phyloP scores from a whole-genome alignment of 2,113 vertebrate genomes.

The Muscicapa adusta region DNA sequence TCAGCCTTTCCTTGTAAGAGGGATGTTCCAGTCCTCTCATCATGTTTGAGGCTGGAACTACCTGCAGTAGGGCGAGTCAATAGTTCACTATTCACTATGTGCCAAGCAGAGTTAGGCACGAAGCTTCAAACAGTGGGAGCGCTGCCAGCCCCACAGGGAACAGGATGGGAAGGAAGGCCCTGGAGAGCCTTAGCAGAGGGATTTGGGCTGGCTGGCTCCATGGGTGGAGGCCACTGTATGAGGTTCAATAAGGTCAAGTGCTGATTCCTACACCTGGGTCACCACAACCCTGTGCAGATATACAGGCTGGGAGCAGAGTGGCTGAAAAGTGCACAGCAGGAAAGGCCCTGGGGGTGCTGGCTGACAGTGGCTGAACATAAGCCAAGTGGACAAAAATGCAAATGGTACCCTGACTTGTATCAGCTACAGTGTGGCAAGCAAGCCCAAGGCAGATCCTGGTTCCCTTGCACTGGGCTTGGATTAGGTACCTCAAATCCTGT shows the following conservation, averaged over 20 bases:
- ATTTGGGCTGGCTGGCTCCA: not conserved
- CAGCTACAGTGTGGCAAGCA: not conserved
- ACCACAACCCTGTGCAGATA: not conserved
- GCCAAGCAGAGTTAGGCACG: not conserved
- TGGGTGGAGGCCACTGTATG: not conserved
- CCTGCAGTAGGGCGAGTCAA: too few relatives aligned
- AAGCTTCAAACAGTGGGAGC: not conserved
- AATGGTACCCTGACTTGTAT: not conserved
- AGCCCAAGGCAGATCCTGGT: not conserved
- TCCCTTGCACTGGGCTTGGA: not conserved
- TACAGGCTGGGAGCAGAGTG: not conserved
- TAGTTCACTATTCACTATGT: too few relatives aligned
- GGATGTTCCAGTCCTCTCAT: not conserved
- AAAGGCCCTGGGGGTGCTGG: not conserved
- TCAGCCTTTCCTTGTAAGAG: not conserved
- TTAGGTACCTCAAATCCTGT: not conserved
- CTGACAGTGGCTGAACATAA: rapidly evolving
- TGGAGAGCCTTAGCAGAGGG: not conserved
- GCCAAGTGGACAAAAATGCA: not conserved
- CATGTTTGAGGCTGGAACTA: not conserved
- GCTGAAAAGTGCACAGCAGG: not conserved
- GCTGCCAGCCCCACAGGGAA: not conserved
- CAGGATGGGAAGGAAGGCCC: not conserved
- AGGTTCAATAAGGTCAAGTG: not conserved
- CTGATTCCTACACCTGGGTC: not conserved